A percentile compares a stretch with the other conserved stretches of the same genome.
Conservation (phyloP, 2,888 invertebrate species). For the Endotricha flammealis region DNA sequence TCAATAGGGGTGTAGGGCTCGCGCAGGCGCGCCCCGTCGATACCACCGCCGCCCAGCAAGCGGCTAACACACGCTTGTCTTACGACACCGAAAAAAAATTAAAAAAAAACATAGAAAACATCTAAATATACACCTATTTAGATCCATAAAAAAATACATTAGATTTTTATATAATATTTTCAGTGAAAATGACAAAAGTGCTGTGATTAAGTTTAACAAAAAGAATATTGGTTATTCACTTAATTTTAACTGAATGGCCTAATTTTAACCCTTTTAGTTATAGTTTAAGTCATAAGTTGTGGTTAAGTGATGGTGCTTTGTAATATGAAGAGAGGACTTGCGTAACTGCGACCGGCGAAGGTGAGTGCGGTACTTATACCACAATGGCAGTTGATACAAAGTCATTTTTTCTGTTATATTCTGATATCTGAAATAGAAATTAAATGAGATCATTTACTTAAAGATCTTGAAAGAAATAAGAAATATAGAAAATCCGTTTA, state of each 20-base stretch:
- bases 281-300: background rate
- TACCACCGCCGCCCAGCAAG: conserved; percentile 44
- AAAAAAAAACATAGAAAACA: conserved; percentile 10
- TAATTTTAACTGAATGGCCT: background rate
- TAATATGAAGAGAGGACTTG: conserved; percentile 28
- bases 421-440: no score
- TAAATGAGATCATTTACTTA: no score
- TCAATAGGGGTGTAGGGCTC: conserved; percentile 48
- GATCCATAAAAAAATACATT: conserved; percentile 15
- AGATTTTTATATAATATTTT: conserved; percentile 11
- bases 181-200: conserved; percentile 36
- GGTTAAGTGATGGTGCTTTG: conserved; percentile 6
- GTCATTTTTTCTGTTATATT: no score
- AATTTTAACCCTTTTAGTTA: conserved; percentile 11
- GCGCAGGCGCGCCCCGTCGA: conserved; percentile 54
- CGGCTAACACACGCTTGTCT: conserved; percentile 38
- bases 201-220: conserved; percentile 32
- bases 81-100: conserved; percentile 24
- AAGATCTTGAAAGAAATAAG: no score
- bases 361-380: conserved; percentile 28
- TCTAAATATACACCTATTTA: conserved; percentile 10
- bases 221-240: background rate
- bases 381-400: no score
- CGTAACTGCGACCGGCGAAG: conserved; percentile 33
- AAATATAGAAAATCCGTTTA: no score